phyloP scores from a whole-genome alignment of 2,113 vertebrate genomes.

The Odocoileus hemionus region DNA sequence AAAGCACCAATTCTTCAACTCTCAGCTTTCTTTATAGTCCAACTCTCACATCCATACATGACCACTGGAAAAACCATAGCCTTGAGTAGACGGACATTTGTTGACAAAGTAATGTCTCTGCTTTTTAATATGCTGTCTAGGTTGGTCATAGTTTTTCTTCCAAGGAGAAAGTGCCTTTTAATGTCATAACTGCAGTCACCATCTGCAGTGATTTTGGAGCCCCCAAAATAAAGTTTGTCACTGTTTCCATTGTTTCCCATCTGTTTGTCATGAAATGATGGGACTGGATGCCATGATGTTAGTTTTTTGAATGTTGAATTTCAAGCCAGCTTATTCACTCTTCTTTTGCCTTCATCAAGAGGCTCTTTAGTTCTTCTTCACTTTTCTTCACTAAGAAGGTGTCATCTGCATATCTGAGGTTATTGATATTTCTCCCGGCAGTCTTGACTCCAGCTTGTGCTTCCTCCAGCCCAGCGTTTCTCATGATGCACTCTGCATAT shows the following conservation, averaged over 20 bases:
- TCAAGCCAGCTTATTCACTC: not conserved
- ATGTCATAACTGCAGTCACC: not conserved
- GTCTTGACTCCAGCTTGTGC: not conserved
- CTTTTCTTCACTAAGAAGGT: not conserved
- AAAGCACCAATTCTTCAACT: rapidly evolving
- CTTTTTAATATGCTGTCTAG: not conserved
- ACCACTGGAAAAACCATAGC: not conserved
- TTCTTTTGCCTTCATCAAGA: not conserved
- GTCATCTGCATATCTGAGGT: not conserved
- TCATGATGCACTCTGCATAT: not conserved
- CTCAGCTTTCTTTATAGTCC: not conserved
- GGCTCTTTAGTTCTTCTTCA: not conserved
- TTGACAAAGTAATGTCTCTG: not conserved
- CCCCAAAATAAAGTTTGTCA: not conserved
- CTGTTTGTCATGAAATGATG: not conserved
- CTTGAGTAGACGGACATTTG: rapidly evolving
- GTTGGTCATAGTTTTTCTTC: not conserved
- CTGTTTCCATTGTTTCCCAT: not conserved
- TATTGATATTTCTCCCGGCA: not conserved
- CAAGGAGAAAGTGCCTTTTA: not conserved
- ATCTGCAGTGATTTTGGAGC: not conserved
- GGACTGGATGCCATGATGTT: not conserved
- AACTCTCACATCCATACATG: not conserved
- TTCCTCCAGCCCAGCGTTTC: not conserved
- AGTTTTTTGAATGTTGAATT: not conserved